Evolutionary conservation across 2,797 vertebrate genomes (phyloP).

Genomic region (Peromyscus melanophrys): DNA sequence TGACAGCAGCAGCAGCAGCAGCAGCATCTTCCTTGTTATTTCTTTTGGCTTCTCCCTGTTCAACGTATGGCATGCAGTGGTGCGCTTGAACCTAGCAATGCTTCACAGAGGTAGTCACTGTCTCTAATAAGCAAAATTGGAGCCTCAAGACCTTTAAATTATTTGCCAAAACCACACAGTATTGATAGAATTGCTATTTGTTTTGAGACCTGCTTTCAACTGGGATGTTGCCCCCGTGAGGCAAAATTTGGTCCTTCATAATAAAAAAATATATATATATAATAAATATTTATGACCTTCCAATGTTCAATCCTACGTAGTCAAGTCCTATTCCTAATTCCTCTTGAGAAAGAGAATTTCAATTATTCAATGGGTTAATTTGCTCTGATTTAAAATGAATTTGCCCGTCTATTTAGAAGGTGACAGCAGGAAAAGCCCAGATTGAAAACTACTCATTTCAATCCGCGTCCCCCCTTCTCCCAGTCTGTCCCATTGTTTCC

Average conservation of each 20-base stretch:
- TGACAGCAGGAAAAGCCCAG: not conserved
- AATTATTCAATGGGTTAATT: conserved; percentile 38
- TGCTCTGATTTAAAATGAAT: conserved; percentile 26
- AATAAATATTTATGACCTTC: not conserved
- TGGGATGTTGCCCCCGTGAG: not conserved
- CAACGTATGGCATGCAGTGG: not conserved
- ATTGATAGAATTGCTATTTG: not conserved
- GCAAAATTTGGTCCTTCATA: not conserved
- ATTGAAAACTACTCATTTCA: not conserved
- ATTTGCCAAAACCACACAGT: not conserved
- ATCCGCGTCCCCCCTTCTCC: not conserved
- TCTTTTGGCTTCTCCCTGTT: conserved; percentile 30
- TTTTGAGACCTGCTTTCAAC: not conserved
- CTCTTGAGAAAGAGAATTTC: conserved; percentile 10
- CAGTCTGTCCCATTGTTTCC: not conserved
- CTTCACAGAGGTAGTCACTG: not conserved
- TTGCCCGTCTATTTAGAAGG: conserved; percentile 5
- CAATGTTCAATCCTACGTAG: not conserved
- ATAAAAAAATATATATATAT: not conserved
- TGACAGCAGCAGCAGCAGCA: not conserved
- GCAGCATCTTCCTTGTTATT: not conserved
- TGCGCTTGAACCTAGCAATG: not conserved
- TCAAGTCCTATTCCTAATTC: conserved; percentile 27
- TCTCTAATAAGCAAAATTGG: not conserved
- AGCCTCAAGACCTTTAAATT: not conserved